Evolutionary conservation across 23 tunicate species (phyloP), one percentile per base, ranked within the genome.

Genomic region (Ciona savignyi): DNA sequence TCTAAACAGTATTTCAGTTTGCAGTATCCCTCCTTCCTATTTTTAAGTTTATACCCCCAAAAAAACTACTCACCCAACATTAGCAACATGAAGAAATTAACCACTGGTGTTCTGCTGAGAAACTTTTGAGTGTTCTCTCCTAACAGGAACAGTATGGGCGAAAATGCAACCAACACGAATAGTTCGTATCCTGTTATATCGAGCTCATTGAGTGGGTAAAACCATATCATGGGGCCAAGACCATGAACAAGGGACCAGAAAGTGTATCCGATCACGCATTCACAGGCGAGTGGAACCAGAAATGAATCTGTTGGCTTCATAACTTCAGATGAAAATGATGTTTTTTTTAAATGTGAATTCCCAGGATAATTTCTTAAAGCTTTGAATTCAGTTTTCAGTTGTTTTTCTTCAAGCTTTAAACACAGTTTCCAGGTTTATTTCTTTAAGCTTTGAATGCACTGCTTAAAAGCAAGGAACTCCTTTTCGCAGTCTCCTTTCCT

Each of bases 401-500:
- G n/a, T n/a, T n/a, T n/a, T n/a, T n/a, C n/a, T n/a, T n/a, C n/a
- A n/a, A n/a, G n/a, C n/a, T 24, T 66, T 66, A 19, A 66, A n/a
- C 2, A 66, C 20, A 3, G 28, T 66, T 66, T 66, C 65, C 25
- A 23, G 65, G 27, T 15, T 70, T 31, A 72, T 35, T 72, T 72
- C 2, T 73, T 72, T 51, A 77, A 60, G 33, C 70, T 75, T 51
- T 71, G 73, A 21, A 91, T n/a, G 60, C 97, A 91, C 72, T 80
- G 77, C 68, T 85, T 91, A 4, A 91, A 72, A 27, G 82, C 83
- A 19, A 64, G 28, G 33, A 91, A 91, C 64, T 91, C 91, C 51
- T 80, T 80, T 71, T 80, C 77, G 35, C 97, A 91, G 72, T 91
- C 97, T 4, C 97, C 97, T 72, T 85, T 91, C 25, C 97, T 74